These are phyloP conservation scores for Zosterops pallidus DNA, from an alignment of 2,113 vertebrate genomes.

Conservation along the genomic window DNA sequence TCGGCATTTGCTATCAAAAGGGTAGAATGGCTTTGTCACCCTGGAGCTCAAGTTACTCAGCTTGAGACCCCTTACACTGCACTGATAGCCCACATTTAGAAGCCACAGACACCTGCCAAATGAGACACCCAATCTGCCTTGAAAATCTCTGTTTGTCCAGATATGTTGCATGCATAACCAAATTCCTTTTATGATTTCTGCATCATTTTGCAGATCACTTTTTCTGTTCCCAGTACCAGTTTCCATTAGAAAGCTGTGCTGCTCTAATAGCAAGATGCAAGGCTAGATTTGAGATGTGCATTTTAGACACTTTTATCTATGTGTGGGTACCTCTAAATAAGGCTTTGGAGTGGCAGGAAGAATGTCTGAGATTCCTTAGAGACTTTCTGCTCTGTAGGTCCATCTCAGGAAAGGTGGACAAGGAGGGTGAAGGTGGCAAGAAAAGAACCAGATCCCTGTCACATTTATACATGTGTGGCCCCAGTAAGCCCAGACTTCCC, in stretches of 20 bases:
- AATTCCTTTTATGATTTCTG: not conserved
- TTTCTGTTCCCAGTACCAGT: not conserved
- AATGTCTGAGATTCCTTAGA: not conserved
- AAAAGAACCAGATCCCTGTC: not conserved
- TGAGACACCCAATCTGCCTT: not conserved
- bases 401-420: not conserved
- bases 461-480: rapidly evolving
- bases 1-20: not conserved
- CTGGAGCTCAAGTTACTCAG: not conserved
- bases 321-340: not conserved
- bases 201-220: not conserved
- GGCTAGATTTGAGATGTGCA: not conserved
- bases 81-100: not conserved
- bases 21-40: not conserved
- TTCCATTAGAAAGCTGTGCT: not conserved
- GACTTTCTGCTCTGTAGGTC: not conserved
- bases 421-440: not conserved
- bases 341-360: not conserved
- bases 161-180: not conserved
- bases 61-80: not conserved
- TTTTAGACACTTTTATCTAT: not conserved
- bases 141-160: not conserved
- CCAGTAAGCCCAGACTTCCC: not conserved
- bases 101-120: constrained; percentile 19
- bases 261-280: not conserved